Conservation (phyloP, 2,888 invertebrate genomes). For the Drosophila kuntzei region DNA sequence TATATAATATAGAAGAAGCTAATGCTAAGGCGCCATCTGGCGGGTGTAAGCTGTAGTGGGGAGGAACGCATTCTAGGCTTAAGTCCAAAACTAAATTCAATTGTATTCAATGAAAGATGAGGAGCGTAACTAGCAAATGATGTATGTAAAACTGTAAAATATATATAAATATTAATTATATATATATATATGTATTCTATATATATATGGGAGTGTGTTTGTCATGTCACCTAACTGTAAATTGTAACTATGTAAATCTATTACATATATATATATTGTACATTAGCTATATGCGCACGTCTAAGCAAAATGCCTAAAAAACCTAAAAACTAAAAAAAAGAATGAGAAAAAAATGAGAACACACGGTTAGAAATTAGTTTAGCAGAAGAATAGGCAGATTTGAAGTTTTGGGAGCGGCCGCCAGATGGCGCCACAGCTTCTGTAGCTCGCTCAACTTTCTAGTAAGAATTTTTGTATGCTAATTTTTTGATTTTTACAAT, state of each 20-base stretch:
- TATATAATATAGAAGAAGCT: conserved; percentile 35
- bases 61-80: conserved; percentile 35
- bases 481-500: conserved; percentile 60
- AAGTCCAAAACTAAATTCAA: conserved; percentile 55
- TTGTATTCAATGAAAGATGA: conserved; percentile 40
- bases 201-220: conserved; percentile 52
- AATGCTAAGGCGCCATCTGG: conserved; percentile 49
- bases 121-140: conserved; percentile 50
- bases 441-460: conserved; percentile 54
- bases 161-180: conserved; percentile 21
- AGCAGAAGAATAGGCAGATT: conserved; percentile 25
- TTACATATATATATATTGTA: conserved; percentile 40
- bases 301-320: conserved; percentile 56
- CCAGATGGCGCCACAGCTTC: conserved; percentile 41
- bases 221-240: conserved; percentile 59
- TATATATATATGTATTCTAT: conserved; percentile 29
- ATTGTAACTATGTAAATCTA: conserved; percentile 59
- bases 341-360: neutral
- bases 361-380: conserved; percentile 16
- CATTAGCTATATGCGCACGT: conserved; percentile 63
- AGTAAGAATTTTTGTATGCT: conserved; percentile 57
- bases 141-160: conserved; percentile 41
- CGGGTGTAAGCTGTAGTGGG: conserved; percentile 17
- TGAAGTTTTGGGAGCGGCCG: neutral
- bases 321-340: conserved; percentile 8